Evolutionary conservation across 64 coral and sea anemone genomes (phyloP).

Genomic region (Porites lutea): DNA sequence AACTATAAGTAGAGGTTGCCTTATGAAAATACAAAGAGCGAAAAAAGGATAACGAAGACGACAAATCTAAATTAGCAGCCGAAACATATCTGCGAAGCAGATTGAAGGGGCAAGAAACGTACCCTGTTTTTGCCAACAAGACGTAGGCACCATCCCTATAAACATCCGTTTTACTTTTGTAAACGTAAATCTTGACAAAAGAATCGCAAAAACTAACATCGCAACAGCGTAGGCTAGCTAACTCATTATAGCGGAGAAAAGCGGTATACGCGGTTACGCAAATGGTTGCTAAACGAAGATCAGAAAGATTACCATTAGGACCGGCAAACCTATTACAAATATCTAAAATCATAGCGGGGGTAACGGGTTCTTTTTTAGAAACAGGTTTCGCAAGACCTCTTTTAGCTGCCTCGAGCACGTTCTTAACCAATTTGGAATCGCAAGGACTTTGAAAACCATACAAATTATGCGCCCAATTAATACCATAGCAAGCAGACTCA

Average conservation of each 20-base stretch:
- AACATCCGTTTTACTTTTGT: slow-evolving; percentile 63
- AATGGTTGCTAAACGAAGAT: no score
- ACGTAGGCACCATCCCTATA: slow-evolving; percentile 71
- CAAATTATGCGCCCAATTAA: slow-evolving; percentile 60
- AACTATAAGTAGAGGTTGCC: slow-evolving; percentile 35
- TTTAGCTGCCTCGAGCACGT: no score
- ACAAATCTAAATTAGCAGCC: slow-evolving; percentile 41
- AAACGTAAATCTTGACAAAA: slow-evolving; percentile 59
- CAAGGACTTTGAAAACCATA: slow-evolving; percentile 51
- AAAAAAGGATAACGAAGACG: slow-evolving; percentile 37
- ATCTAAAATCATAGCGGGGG: no score
- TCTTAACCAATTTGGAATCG: neutral
- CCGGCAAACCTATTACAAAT: no score
- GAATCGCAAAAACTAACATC: slow-evolving; percentile 8
- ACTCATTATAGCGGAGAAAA: slow-evolving; percentile 8
- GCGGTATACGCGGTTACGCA: neutral
- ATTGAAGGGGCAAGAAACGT: slow-evolving; percentile 21
- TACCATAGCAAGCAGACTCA: slow-evolving; percentile 64
- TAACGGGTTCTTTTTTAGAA: no score
- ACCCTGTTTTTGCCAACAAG: slow-evolving; percentile 55
- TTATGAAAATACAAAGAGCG: slow-evolving; percentile 37
- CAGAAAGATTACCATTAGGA: no score
- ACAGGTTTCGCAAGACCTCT: no score
- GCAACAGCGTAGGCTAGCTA: slow-evolving; percentile 1
- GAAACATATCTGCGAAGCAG: slow-evolving; percentile 34